Percentiles rank a stretch among this genome's conserved stretches.
phyloP scores from a whole-genome alignment of 2,113 vertebrate genomes.

The Sander lucioperca region DNA sequence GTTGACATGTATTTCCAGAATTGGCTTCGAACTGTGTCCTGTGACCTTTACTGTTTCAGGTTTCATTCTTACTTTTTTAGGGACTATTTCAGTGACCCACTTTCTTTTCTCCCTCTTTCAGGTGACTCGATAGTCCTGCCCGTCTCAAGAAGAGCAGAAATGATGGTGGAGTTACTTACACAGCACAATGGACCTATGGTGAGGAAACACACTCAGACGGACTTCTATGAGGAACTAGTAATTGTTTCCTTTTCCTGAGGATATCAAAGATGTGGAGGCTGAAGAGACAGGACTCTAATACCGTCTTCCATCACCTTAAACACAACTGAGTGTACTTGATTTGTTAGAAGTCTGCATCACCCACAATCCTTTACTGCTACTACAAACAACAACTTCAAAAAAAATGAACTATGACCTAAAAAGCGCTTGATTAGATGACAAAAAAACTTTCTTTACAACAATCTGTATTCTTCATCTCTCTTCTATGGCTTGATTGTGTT shows the following conservation, averaged over 20 bases:
- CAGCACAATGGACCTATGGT: slow-evolving; percentile 65
- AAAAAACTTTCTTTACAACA: slow-evolving; percentile 45
- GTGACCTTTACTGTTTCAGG: slow-evolving; percentile 44
- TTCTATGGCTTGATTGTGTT: slow-evolving; percentile 71
- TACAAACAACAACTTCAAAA: slow-evolving; percentile 33
- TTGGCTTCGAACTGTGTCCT: background rate
- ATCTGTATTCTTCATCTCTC: slow-evolving; percentile 63
- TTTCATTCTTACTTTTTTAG: slow-evolving; percentile 15
- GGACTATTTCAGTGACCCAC: slow-evolving; percentile 29
- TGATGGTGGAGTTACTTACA: slow-evolving; percentile 39
- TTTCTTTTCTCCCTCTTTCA: slow-evolving; percentile 64
- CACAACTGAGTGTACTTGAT: slow-evolving; percentile 53
- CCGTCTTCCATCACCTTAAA: slow-evolving; percentile 58
- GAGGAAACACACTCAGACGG: slow-evolving; percentile 51
- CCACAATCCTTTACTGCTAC: slow-evolving; percentile 67
- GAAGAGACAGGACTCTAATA: slow-evolving; percentile 64
- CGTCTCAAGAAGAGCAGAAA: slow-evolving; percentile 24
- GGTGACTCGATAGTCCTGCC: slow-evolving; percentile 86
- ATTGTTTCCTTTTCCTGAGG: slow-evolving; percentile 64
- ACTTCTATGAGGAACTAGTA: slow-evolving; percentile 50
- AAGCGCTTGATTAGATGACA: slow-evolving; percentile 54
- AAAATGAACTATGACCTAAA: slow-evolving; percentile 54
- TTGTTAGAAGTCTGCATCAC: slow-evolving; percentile 47
- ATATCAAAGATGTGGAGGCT: slow-evolving; percentile 31
- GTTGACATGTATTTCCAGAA: slow-evolving; percentile 11